Conservation (phyloP, 2,113 vertebrate genomes). For the Pelodiscus sinensis region DNA sequence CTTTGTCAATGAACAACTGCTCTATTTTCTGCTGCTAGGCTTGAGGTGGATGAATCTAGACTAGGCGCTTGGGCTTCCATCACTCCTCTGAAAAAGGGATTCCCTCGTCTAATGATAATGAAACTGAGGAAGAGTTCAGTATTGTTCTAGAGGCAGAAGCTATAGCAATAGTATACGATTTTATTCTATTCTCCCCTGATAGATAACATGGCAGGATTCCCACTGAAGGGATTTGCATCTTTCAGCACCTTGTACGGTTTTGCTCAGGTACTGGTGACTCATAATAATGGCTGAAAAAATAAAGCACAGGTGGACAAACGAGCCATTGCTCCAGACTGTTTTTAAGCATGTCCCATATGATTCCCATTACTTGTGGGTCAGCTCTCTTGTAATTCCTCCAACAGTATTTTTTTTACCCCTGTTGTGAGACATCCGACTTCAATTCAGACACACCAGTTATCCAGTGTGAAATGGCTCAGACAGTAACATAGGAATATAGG, state of each 20-base stretch:
- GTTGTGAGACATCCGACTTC: fast-evolving
- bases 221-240: background rate
- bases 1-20: background rate
- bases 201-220: background rate
- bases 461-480: too few relatives aligned
- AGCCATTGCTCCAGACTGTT: conserved; percentile 40
- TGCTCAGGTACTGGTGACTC: background rate
- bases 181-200: background rate
- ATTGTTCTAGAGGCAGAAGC: background rate
- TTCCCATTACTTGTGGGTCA: background rate
- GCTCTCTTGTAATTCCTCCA: background rate
- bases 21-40: background rate
- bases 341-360: conserved; percentile 17
- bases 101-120: background rate
- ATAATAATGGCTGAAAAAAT: background rate
- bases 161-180: background rate
- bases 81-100: background rate
- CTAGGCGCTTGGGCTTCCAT: background rate
- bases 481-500: background rate
- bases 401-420: background rate
- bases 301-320: conserved; percentile 19
- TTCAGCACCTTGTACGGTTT: background rate
- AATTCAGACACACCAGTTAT: background rate
- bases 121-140: background rate
- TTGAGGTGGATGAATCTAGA: background rate